A percentile compares a stretch with the other conserved stretches of the same genome.
Evolutionary conservation across 64 coral and sea anemone genomes (phyloP).

Genomic region (Montipora capricornis): DNA sequence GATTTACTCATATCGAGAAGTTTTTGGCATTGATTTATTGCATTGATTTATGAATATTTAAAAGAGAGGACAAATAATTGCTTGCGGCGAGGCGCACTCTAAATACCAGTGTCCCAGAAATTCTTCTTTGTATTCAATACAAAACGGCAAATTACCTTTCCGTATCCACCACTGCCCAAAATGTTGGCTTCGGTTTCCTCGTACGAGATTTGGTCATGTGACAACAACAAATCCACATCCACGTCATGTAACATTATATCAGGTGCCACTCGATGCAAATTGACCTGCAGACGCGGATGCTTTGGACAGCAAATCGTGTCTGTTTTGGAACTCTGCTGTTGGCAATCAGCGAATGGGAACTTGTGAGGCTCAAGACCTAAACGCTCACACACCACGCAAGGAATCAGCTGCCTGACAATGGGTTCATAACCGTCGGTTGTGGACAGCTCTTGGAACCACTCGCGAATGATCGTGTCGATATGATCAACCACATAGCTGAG

Average conservation of each 20-base stretch:
- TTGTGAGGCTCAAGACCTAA: conserved; percentile 59
- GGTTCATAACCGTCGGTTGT: conserved; percentile 70
- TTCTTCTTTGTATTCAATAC: neutral
- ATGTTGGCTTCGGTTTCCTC: conserved; percentile 72
- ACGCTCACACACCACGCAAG: conserved; percentile 77
- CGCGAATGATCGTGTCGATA: conserved; percentile 92
- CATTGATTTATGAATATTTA: too few species aligned
- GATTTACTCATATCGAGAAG: too few species aligned
- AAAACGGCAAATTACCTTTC: conserved; percentile 23
- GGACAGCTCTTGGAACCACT: conserved; percentile 89
- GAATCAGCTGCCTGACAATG: conserved; percentile 77
- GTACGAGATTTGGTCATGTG: conserved; percentile 71
- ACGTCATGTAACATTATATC: conserved; percentile 97
- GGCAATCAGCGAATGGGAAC: conserved; percentile 90
- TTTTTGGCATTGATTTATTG: too few species aligned
- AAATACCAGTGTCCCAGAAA: too few species aligned
- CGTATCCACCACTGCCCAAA: conserved; percentile 88
- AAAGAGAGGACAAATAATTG: too few species aligned
- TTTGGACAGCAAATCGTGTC: conserved; percentile 83
- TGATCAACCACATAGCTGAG: conserved; percentile 93
- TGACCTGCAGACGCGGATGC: conserved; percentile 62
- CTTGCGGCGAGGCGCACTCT: too few species aligned
- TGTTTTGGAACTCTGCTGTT: conserved; percentile 70
- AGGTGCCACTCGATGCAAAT: conserved; percentile 83
- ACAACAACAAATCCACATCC: conserved; percentile 82